A percentile compares a stretch with the other conserved stretches of the same genome.
These are phyloP conservation scores for Penaeus indicus DNA, from an alignment of 1,140 invertebrate species.

Conservation along the genomic window DNA sequence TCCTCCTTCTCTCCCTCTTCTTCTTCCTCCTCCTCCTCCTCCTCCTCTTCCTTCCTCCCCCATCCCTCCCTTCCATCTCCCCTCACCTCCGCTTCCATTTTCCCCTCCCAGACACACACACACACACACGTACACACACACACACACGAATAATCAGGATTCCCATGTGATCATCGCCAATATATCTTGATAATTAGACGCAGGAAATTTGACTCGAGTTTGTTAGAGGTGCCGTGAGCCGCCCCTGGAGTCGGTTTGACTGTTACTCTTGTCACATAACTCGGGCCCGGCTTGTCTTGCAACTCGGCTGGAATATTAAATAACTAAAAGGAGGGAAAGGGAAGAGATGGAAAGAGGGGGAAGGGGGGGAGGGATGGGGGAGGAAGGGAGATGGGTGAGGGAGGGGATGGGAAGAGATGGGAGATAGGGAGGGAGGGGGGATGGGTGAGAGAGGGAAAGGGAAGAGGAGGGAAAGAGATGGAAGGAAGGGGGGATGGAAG, in stretches of 20 bases:
- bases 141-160: not conserved
- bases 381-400: too few species aligned
- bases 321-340: not conserved
- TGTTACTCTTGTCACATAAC: slow-evolving; percentile 8
- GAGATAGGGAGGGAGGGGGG: too few species aligned
- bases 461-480: too few species aligned
- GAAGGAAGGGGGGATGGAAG: too few species aligned
- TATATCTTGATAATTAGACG: slow-evolving; percentile 31
- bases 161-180: slow-evolving; percentile 24
- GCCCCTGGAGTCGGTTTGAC: not conserved
- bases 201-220: slow-evolving; percentile 21
- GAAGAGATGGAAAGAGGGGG: not conserved
- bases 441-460: too few species aligned
- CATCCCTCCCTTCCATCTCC: not conserved
- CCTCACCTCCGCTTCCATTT: not conserved
- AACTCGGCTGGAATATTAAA: not conserved
- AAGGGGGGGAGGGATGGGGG: too few species aligned
- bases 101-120: slow-evolving; percentile 20
- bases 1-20: not conserved
- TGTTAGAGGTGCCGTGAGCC: slow-evolving; percentile 7
- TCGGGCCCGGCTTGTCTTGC: not conserved
- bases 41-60: not conserved
- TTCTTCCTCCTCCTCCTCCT: not conserved
- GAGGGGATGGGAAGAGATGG: too few species aligned
- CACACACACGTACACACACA: slow-evolving; percentile 10